phyloP scores from a whole-genome alignment of 2,113 vertebrate species.

The Leucopsar rothschildi region DNA sequence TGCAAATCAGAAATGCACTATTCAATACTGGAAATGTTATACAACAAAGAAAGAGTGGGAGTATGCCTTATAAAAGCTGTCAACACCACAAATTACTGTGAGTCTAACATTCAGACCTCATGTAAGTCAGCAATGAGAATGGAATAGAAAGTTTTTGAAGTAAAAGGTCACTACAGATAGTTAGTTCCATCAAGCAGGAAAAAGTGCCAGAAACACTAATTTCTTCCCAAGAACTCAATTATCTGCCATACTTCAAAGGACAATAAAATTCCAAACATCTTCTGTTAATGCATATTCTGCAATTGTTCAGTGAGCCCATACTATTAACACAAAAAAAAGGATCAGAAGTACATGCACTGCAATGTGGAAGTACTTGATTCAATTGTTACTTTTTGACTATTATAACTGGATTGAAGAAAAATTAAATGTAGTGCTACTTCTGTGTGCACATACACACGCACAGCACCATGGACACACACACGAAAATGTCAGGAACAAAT shows the following conservation, averaged over 20 bases:
- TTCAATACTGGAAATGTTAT: not conserved
- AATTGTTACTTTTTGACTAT: not conserved
- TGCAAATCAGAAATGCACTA: conserved; percentile 55
- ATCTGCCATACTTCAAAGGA: not conserved
- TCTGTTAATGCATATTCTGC: not conserved
- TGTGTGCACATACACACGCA: not conserved
- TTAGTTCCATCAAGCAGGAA: not conserved
- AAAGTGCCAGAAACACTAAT: not conserved
- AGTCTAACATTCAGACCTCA: not conserved
- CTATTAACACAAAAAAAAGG: not conserved
- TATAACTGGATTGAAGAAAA: not conserved
- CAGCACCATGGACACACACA: not conserved
- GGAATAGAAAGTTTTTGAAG: not conserved
- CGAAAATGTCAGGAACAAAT: not conserved
- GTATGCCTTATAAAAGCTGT: not conserved
- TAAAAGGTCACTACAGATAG: not conserved
- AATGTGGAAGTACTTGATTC: not conserved
- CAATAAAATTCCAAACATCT: not conserved
- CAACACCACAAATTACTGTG: not conserved
- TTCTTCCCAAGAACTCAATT: not conserved
- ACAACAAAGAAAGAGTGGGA: not conserved
- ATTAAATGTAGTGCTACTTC: not conserved
- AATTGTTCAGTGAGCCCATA: not conserved
- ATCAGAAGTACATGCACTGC: not conserved
- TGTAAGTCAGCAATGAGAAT: not conserved